A percentile compares a stretch with the other conserved stretches of the same genome.
These are phyloP conservation scores for Anoncus sp. DNA, from an alignment of 2,888 invertebrate species.

Conservation along the genomic window DNA sequence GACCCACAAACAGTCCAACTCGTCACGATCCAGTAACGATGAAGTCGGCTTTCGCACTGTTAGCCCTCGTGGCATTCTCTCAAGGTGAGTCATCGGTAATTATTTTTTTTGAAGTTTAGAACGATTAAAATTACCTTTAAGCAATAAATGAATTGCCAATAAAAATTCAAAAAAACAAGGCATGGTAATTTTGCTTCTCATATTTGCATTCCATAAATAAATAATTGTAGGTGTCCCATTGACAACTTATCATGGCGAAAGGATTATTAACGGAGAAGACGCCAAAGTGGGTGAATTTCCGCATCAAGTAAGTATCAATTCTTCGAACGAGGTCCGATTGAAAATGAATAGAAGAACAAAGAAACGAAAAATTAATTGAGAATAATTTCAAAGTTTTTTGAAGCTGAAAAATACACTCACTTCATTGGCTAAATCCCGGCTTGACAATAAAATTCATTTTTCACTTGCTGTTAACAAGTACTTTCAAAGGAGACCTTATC, in stretches of 20 bases:
- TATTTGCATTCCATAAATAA: not conserved
- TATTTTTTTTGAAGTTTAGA: not conserved
- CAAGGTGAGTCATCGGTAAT: conserved; percentile 45
- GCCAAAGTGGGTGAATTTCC: conserved; percentile 73
- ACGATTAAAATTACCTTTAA: not conserved
- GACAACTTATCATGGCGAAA: conserved; percentile 35
- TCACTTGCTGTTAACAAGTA: too few relatives aligned
- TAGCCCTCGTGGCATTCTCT: conserved; percentile 41
- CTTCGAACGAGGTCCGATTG: not conserved
- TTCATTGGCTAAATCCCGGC: not conserved
- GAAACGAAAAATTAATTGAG: not conserved
- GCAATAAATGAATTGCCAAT: not conserved
- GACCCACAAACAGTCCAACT: not conserved
- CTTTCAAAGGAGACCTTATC: too few relatives aligned
- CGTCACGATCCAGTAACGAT: conserved; percentile 33
- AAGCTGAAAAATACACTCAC: not conserved
- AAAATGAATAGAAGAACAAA: not conserved
- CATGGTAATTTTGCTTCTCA: not conserved
- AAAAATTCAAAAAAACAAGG: not conserved
- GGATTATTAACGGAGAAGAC: conserved; percentile 68
- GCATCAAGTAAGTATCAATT: conserved; percentile 71
- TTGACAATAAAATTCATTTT: not conserved
- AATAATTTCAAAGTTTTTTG: not conserved
- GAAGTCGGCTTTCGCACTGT: conserved; percentile 49
- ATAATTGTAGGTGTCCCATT: conserved; percentile 38